Base-by-base conservation (phyloP, 2,888 invertebrate species). In the Chaetogeoica ovagalla region DNA sequence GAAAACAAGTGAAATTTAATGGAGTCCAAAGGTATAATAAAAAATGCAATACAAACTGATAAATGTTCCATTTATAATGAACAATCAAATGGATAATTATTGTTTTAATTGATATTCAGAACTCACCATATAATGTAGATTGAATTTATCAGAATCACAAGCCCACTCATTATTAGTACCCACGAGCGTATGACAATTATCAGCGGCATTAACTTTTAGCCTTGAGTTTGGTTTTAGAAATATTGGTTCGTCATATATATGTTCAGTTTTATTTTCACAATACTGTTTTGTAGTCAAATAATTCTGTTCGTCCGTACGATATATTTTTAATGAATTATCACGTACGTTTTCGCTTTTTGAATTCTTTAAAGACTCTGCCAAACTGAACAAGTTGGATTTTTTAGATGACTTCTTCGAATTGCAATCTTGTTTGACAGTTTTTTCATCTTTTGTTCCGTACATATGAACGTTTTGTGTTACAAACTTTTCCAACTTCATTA, bases 51-150 rank as follows among this genome's bases (percentile, higher is more conserved):
- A 71, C 9, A 17, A 55, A n/a, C 21, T 30, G 55, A 70, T 48
- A 66, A 69, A 48, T 48, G 48, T 48, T 48, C 11, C 9, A 48
- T 9, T 48, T 48, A 8, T 9, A 48, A 68, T 52, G 48, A 69
- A 69, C n/a, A 69, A 76, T 52, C 13, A 52, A 75, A 68, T 60
- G 30, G 19, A 57, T 5, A 57, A 70, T 55, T 52, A 70, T 55
- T 77, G 59, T 73, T 60, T 48, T 68, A 72, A 66, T 81, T 73
- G 30, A 5, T 68, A 52, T 59, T 77, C 21, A 72, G 65, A 66
- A 82, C 76, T 82, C 77, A 82, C 83, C 76, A 83, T 82, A 81
- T 83, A 83, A 79, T 82, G 82, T 30, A 83, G 83, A 76, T 73
- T 81, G 65, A 72, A 62, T 65, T 79, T 71, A 79, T 79, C 43